Conservation (phyloP, 2,888 invertebrate genomes). For the Lissonota sp. region DNA sequence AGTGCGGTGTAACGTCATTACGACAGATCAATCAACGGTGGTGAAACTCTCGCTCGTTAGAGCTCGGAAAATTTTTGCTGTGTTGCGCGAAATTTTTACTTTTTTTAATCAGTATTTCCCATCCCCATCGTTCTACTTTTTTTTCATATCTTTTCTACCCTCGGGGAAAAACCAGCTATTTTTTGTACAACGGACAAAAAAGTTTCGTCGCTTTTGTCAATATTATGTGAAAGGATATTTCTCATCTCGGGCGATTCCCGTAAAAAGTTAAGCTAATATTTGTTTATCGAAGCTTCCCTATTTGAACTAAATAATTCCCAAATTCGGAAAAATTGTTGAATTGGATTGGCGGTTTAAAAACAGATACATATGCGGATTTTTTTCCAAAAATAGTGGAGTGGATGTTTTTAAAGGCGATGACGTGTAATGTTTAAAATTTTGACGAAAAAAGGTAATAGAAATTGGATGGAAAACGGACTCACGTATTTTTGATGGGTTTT, state of each 20-base stretch:
- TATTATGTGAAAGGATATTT: background rate
- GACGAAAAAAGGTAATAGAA: background rate
- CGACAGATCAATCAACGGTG: conserved; percentile 35
- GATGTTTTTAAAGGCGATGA: no score
- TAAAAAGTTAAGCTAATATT: no score
- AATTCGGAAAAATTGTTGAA: no score
- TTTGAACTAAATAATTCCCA: no score
- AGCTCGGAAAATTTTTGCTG: background rate
- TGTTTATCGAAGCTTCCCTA: no score
- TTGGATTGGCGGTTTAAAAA: no score
- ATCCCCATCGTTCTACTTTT: background rate
- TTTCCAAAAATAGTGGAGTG: no score
- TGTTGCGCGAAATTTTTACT: background rate
- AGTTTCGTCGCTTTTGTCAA: background rate
- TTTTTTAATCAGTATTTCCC: background rate
- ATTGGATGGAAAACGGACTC: background rate
- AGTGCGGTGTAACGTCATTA: conserved; percentile 6
- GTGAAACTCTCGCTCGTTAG: background rate
- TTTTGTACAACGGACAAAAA: background rate
- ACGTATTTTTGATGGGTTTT: background rate
- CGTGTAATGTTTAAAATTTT: background rate
- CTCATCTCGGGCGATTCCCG: no score
- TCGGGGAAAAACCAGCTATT: background rate
- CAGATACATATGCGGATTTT: no score
- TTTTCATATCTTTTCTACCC: background rate